phyloP scores from a whole-genome alignment of 2,888 invertebrate species.

The Scelioninae gen. 1 region DNA sequence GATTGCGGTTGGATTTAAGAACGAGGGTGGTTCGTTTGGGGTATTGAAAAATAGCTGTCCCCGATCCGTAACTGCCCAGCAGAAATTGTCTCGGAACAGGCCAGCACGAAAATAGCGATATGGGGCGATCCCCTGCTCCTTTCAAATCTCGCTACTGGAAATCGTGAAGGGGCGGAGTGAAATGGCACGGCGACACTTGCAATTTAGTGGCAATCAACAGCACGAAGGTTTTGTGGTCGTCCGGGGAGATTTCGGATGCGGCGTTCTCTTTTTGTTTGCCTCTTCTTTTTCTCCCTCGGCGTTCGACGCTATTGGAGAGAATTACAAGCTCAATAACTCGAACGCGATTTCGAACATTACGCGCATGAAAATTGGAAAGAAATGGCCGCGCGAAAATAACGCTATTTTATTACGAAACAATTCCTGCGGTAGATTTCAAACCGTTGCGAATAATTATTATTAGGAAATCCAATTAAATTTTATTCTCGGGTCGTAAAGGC shows the following conservation, averaged over 20 bases:
- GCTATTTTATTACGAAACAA: slow-evolving; percentile 46
- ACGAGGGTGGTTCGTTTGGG: slow-evolving; percentile 62
- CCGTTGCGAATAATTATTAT: slow-evolving; percentile 22
- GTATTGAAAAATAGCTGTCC: slow-evolving; percentile 76
- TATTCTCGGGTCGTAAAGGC: too few species aligned
- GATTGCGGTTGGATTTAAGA: slow-evolving; percentile 38
- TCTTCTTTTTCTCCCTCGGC: slow-evolving; percentile 48
- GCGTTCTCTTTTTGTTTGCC: slow-evolving; percentile 81
- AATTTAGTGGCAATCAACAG: slow-evolving; percentile 83
- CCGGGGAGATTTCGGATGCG: slow-evolving; percentile 79
- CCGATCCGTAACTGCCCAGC: slow-evolving; percentile 71
- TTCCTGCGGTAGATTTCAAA: slow-evolving; percentile 14
- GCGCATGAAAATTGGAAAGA: slow-evolving; percentile 65
- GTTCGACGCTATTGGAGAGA: slow-evolving; percentile 39
- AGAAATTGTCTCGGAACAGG: slow-evolving; percentile 77
- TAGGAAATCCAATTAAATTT: slow-evolving; percentile 25
- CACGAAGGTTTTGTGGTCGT: slow-evolving; percentile 82
- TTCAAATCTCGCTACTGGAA: slow-evolving; percentile 62
- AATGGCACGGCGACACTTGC: slow-evolving; percentile 75
- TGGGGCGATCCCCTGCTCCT: slow-evolving; percentile 67
- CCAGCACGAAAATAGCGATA: slow-evolving; percentile 74
- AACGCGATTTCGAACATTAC: slow-evolving; percentile 59
- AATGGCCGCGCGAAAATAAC: slow-evolving; percentile 38
- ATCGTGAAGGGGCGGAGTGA: slow-evolving; percentile 65
- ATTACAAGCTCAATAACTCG: slow-evolving; percentile 67